Conservation (phyloP, 1,140 invertebrate genomes). For the Doryteuthis pealeii region DNA sequence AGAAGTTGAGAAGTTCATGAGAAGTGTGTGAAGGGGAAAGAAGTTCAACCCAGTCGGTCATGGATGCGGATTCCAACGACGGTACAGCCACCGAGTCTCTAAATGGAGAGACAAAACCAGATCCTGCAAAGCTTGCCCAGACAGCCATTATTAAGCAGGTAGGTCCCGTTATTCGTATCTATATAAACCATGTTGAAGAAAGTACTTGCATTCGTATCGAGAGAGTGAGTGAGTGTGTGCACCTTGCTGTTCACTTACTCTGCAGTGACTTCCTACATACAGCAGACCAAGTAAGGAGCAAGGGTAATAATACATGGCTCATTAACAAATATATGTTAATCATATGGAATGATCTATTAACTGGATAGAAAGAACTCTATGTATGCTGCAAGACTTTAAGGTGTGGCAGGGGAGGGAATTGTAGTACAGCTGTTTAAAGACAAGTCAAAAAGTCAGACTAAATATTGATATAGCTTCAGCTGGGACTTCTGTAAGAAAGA, state of each 20-base stretch:
- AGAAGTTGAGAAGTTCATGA: constrained; percentile 13
- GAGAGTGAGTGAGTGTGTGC: no score
- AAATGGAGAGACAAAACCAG: constrained; percentile 56
- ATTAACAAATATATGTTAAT: constrained; percentile 58
- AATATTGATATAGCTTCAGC: no score
- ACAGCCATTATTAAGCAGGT: constrained; percentile 60
- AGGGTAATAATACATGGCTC: constrained; percentile 32
- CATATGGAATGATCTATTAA: constrained; percentile 40
- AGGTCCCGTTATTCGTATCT: constrained; percentile 16
- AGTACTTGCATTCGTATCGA: no score
- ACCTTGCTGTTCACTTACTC: no score
- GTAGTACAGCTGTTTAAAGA: no score
- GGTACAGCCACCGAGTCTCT: constrained; percentile 46
- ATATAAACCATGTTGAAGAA: no score
- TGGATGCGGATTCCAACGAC: constrained; percentile 57
- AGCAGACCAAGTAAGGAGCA: no score
- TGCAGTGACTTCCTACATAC: no score
- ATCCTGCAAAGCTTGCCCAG: constrained; percentile 55
- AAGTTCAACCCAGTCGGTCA: constrained; percentile 19
- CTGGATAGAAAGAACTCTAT: constrained; percentile 7
- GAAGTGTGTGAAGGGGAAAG: constrained; percentile 14
- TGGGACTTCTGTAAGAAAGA: no score
- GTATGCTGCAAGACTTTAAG: background rate
- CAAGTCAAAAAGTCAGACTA: no score
- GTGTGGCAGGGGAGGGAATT: background rate